phyloP scores from a whole-genome alignment of 2,888 invertebrate genomes.

The Epicampocera succincta region DNA sequence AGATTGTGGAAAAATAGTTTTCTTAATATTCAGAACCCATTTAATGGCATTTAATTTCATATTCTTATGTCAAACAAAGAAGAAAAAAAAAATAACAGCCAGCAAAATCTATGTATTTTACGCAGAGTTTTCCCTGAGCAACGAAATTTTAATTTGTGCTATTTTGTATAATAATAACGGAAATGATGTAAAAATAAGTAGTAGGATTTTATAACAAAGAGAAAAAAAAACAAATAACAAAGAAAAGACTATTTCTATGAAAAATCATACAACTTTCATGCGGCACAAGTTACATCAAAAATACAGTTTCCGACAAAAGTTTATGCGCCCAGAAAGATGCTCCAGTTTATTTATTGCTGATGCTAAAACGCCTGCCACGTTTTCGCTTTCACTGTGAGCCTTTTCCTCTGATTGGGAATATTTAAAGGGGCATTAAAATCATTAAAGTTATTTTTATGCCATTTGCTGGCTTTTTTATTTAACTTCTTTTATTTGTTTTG shows the following conservation, averaged over 20 bases:
- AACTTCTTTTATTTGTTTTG: constrained; percentile 6
- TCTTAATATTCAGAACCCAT: constrained; percentile 31
- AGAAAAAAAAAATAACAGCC: background rate
- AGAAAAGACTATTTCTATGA: constrained; percentile 22
- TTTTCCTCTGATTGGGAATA: background rate
- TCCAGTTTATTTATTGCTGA: too few relatives aligned
- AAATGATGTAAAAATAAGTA: constrained; percentile 67
- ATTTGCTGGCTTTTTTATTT: constrained; percentile 38
- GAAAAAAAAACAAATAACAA: constrained; percentile 34
- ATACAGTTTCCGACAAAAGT: constrained; percentile 16
- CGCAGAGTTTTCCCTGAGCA: background rate
- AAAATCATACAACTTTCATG: constrained; percentile 9
- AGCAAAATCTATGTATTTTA: constrained; percentile 10
- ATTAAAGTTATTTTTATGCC: constrained; percentile 48
- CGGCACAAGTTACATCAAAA: background rate
- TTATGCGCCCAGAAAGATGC: background rate
- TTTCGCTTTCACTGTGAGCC: constrained; percentile 9
- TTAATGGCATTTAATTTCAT: constrained; percentile 50
- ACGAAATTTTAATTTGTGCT: constrained; percentile 48
- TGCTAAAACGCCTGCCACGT: background rate
- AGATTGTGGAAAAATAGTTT: background rate
- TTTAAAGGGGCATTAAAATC: constrained; percentile 38
- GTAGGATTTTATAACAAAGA: constrained; percentile 13
- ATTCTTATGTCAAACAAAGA: background rate
- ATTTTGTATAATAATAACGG: constrained; percentile 64